Conservation (phyloP, 2,113 vertebrate genomes). For the Larimichthys crocea region DNA sequence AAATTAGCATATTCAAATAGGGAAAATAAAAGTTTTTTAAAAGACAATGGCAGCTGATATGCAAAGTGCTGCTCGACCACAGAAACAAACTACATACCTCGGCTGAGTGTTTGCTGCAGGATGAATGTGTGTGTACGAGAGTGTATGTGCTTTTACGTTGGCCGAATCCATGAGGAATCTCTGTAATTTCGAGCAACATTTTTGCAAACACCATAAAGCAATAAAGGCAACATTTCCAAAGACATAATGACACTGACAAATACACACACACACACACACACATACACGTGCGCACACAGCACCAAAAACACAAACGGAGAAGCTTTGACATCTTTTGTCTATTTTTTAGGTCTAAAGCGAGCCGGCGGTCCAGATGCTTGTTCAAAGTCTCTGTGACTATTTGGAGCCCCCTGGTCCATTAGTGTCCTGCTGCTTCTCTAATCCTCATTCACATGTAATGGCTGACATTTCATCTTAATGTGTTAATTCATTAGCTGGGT, state of each 20-base stretch:
- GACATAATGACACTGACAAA: neutral
- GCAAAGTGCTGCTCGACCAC: slow-evolving; percentile 64
- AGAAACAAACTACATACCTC: slow-evolving; percentile 67
- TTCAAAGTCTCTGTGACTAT: slow-evolving; percentile 76
- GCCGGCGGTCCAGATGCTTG: slow-evolving; percentile 68
- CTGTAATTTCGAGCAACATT: slow-evolving; percentile 63
- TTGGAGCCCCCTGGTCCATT: slow-evolving; percentile 80
- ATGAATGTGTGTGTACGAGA: slow-evolving; percentile 9
- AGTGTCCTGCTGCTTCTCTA: slow-evolving; percentile 86
- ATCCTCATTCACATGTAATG: slow-evolving; percentile 88
- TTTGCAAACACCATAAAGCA: slow-evolving; percentile 82
- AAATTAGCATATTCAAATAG: slow-evolving; percentile 82
- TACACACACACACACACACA: slow-evolving; percentile 12
- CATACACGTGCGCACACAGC: slow-evolving; percentile 18
- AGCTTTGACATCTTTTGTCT: slow-evolving; percentile 30
- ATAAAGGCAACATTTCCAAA: slow-evolving; percentile 73
- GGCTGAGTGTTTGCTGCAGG: slow-evolving; percentile 45
- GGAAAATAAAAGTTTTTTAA: slow-evolving; percentile 77
- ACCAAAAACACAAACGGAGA: slow-evolving; percentile 12
- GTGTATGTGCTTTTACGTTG: slow-evolving; percentile 7
- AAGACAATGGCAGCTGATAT: slow-evolving; percentile 77
- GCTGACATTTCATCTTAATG: slow-evolving; percentile 85
- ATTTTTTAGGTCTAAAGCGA: slow-evolving; percentile 36
- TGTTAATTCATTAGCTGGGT: slow-evolving; percentile 81
- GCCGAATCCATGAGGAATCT: slow-evolving; percentile 68